These are phyloP conservation scores for Lycopodina hypogea DNA, from an alignment of 37 sponge, comb jelly and placozoan species.

Conservation along the genomic window DNA sequence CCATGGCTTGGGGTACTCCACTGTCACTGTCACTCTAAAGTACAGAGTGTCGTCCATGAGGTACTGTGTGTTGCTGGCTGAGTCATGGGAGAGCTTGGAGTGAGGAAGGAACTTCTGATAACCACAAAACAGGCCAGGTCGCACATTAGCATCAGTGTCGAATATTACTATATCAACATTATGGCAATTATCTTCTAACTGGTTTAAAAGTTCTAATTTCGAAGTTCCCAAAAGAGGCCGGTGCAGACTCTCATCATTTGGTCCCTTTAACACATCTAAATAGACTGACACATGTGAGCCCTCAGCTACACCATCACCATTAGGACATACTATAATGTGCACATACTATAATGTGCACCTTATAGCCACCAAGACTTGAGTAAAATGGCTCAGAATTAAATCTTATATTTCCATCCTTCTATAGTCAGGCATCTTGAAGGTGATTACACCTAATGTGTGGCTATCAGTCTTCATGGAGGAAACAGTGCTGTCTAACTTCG, in stretches of 20 bases:
- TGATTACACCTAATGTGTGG: too few species aligned
- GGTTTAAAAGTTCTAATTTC: neutral
- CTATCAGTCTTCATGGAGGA: too few species aligned
- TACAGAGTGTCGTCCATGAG: too few species aligned
- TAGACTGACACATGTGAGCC: slow-evolving; percentile 43
- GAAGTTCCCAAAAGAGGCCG: slow-evolving; percentile 17
- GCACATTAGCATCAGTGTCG: neutral
- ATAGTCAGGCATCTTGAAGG: neutral
- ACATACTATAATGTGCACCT: slow-evolving; percentile 29
- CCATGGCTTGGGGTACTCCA: too few species aligned
- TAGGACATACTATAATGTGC: slow-evolving; percentile 20
- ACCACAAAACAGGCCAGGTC: neutral
- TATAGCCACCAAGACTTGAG: slow-evolving; percentile 26
- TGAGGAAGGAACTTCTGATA: neutral
- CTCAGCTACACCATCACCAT: slow-evolving; percentile 27
- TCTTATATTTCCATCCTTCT: neutral
- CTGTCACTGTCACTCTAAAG: too few species aligned
- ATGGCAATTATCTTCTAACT: slow-evolving; percentile 1
- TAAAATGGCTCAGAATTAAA: slow-evolving; percentile 13
- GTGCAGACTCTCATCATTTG: slow-evolving; percentile 18
- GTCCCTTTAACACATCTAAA: slow-evolving; percentile 17
- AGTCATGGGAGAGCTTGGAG: neutral
- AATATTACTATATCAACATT: neutral
- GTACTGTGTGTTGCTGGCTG: too few species aligned
- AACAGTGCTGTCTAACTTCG: neutral